A percentile compares a stretch with the other conserved stretches of the same genome.
These are phyloP conservation scores for Indicator indicator DNA, from an alignment of 2,113 vertebrate genomes.

Conservation along the genomic window DNA sequence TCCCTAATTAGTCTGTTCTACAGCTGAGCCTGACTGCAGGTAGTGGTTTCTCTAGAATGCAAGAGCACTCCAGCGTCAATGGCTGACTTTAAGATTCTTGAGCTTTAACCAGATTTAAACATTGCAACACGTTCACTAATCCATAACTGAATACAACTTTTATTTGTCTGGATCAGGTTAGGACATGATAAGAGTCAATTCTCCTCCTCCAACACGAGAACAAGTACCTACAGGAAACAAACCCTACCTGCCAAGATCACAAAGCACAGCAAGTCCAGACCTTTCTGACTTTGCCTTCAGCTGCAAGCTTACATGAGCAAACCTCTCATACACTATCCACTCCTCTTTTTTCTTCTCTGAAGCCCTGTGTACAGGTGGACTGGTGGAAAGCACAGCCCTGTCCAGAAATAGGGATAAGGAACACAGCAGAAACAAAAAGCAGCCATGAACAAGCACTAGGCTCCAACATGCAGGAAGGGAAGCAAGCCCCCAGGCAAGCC, in stretches of 20 bases:
- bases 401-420: not conserved
- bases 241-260: not conserved
- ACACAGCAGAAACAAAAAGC: not conserved
- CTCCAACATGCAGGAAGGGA: not conserved
- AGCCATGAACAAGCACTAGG: not conserved
- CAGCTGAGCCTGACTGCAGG: not conserved
- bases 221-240: constrained; percentile 30
- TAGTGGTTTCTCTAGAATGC: not conserved
- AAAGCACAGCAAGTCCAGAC: not conserved
- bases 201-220: not conserved
- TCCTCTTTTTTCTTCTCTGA: not conserved
- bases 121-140: not conserved
- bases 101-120: not conserved
- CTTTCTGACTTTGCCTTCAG: not conserved
- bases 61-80: not conserved
- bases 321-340: not conserved
- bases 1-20: not conserved
- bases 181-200: not conserved
- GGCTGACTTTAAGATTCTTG: not conserved
- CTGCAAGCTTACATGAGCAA: not conserved
- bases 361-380: not conserved
- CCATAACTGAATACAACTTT: not conserved
- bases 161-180: not conserved
- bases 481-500: not conserved
- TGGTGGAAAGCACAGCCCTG: not conserved